A percentile compares a stretch with the other conserved stretches of the same genome.
These are phyloP conservation scores for Bryconaethiops microstoma DNA, from an alignment of 2,797 vertebrate genomes.

Conservation along the genomic window DNA sequence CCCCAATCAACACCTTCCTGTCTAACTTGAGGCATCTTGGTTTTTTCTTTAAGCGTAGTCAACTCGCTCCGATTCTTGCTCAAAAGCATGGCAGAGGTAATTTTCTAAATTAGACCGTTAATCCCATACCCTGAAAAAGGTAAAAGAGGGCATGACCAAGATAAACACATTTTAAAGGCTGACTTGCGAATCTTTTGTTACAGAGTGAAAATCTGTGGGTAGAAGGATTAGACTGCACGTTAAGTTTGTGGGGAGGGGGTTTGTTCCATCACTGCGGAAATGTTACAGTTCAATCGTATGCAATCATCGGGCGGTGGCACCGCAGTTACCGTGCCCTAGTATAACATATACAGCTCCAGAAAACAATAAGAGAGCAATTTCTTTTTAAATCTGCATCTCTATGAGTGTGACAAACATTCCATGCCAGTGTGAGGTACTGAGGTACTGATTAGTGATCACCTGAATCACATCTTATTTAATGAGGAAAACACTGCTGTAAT, in stretches of 20 bases:
- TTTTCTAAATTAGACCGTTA: slow-evolving; percentile 21
- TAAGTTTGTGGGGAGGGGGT: neutral
- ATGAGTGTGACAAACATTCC: too few species aligned
- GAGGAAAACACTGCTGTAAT: too few species aligned
- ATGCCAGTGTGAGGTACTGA: too few species aligned
- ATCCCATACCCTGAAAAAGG: neutral
- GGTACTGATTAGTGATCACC: too few species aligned
- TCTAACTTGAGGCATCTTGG: slow-evolving; percentile 24
- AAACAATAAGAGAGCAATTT: too few species aligned
- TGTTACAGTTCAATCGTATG: neutral
- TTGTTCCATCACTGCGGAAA: neutral
- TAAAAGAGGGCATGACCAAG: slow-evolving; percentile 18
- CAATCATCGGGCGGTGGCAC: too few species aligned
- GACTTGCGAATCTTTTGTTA: slow-evolving; percentile 15
- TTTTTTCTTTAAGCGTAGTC: neutral
- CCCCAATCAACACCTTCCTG: slow-evolving; percentile 54
- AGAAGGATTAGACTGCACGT: slow-evolving; percentile 17
- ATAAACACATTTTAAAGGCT: slow-evolving; percentile 31
- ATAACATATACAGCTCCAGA: too few species aligned
- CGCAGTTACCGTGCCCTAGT: too few species aligned
- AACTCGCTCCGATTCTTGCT: neutral
- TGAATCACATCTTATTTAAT: too few species aligned
- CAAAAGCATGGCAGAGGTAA: neutral
- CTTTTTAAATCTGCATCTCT: too few species aligned
- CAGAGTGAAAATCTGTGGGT: slow-evolving; percentile 16